A percentile compares a stretch with the other conserved stretches of the same genome.
Conservation (phyloP, 2,888 invertebrate species). For the Cremastinae sp. region DNA sequence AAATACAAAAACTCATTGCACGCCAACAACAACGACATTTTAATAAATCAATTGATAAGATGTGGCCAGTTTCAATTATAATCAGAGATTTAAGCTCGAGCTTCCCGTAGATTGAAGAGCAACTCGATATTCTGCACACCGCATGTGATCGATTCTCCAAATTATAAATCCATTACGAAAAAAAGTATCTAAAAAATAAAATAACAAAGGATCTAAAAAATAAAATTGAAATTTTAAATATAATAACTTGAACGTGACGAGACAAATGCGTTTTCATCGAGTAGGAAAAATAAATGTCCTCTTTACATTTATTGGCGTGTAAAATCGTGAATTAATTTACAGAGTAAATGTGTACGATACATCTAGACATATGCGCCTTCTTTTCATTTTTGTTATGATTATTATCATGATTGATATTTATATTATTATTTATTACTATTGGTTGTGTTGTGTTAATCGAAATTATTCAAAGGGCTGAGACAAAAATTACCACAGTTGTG, state of each 20-base stretch:
- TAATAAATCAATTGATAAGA: no score
- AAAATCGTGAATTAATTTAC: constrained; percentile 67
- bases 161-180: no score
- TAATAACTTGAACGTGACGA: neutral
- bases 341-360: constrained; percentile 53
- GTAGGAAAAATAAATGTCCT: constrained; percentile 67
- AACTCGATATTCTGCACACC: no score
- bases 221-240: no score
- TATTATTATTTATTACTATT: constrained; percentile 1
- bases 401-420: constrained; percentile 17
- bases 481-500: constrained; percentile 1
- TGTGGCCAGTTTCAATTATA: no score
- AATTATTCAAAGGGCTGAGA: no score
- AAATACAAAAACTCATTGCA: no score
- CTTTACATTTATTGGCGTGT: constrained; percentile 67
- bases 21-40: no score
- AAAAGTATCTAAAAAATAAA: neutral
- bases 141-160: no score
- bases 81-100: no score
- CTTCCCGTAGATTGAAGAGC: no score
- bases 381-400: constrained; percentile 26
- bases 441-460: constrained; percentile 32
- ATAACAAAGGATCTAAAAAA: no score
- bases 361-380: constrained; percentile 34
- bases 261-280: constrained; percentile 44